Evolutionary conservation across 2,113 vertebrate species (phyloP).

Genomic region (Xenopus tropicalis): UCB_Xtro_10.0 CM004444.2:100895501-100896000

Average conservation of each 20-base stretch:
- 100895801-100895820: constrained; percentile 17
- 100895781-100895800: constrained; percentile 8
- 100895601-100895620: background rate
- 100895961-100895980: background rate
- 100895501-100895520: too few species aligned
- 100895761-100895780: constrained; percentile 20
- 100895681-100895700: background rate
- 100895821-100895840: constrained; percentile 12
- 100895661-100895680: background rate
- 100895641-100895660: background rate
- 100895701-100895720: constrained; percentile 42
- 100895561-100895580: too few species aligned
- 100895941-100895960: too few species aligned
- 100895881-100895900: background rate
- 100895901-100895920: constrained; percentile 10
- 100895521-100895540: too few species aligned
- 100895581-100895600: too few species aligned
- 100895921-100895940: constrained; percentile 2
- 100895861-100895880: constrained; percentile 27
- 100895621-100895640: constrained; percentile 43
- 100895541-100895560: too few species aligned
- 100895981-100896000: background rate
- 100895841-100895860: constrained; percentile 33
- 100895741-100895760: background rate
- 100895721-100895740: constrained; percentile 8